Base-by-base conservation (phyloP, 2,113 vertebrate genomes). In the Malurus melanocephalus region DNA sequence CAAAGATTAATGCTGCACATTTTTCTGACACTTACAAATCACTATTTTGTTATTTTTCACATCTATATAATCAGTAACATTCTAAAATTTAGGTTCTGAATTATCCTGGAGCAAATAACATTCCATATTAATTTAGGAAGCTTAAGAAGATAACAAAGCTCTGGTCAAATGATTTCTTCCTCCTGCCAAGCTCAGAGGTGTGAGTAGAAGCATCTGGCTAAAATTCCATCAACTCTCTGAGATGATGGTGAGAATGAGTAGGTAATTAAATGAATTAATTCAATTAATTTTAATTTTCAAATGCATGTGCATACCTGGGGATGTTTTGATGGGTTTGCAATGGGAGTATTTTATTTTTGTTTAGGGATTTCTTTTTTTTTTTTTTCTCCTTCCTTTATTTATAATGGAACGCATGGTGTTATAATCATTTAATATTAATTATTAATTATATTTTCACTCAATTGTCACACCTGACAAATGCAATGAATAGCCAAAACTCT, bases 31-130 rank as follows among this genome's bases (percentile, higher is more conserved):
- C 32, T 82, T 88, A 68, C 22, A 92, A 87, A 57, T 79, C 9
- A 73, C 71, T 74, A 32, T 89, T 85, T 81, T 92, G n/a, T 86
- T 75, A 80, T 74, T 93, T 61, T 90, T 74, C 78, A 24, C 60
- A 85, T 88, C 33, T 69, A 49, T 80, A 52, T 52, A 78, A 75
- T 87, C 26, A 69, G 3, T 68, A 73, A 60, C 32, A 53, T 61
- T 78, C 56, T 72, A 43, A 87, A 84, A 40, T 51, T 48, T 82
- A 78, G 13, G 7, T 73, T 66, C 32, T 92, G 52, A 78, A 45
- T 82, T 52, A 51, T 76, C 3, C 10, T 42, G 43, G 6, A 53
- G 49, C 49, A 89, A 83, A 53, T 53, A 71, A 56, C 32, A 53
- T 46, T 60, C 8, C 2, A 18, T 26, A 56, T 55, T 80, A 13